phyloP scores from a whole-genome alignment of 2,888 invertebrate species.

The Bombyx huttoni region DNA sequence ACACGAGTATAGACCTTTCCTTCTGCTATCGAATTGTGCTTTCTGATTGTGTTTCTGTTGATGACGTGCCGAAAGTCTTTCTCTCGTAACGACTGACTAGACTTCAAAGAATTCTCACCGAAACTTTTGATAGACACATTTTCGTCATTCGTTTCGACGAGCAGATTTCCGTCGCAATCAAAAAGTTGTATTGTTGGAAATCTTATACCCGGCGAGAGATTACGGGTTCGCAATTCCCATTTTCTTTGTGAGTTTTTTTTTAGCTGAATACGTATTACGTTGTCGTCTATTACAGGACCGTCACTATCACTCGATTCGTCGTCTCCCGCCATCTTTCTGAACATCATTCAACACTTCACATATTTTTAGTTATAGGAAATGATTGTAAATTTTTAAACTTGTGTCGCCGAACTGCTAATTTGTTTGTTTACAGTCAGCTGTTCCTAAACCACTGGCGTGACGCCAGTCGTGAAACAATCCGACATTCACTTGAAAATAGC shows the following conservation, averaged over 20 bases:
- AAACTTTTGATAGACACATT: slow-evolving; percentile 62
- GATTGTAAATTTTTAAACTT: slow-evolving; percentile 24
- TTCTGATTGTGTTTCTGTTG: slow-evolving; percentile 38
- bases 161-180: slow-evolving; percentile 74
- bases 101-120: slow-evolving; percentile 30
- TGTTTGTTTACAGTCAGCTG: slow-evolving; percentile 70
- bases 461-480: slow-evolving; percentile 47
- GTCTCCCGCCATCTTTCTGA: slow-evolving; percentile 40
- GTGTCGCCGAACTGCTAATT: slow-evolving; percentile 36
- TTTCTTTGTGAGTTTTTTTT: slow-evolving; percentile 74
- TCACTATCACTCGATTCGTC: slow-evolving; percentile 52
- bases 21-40: slow-evolving; percentile 58
- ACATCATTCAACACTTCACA: slow-evolving; percentile 14
- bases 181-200: slow-evolving; percentile 76
- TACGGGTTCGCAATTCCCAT: slow-evolving; percentile 76
- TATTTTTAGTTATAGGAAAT: slow-evolving; percentile 17
- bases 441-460: slow-evolving; percentile 44
- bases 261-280: slow-evolving; percentile 74
- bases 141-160: slow-evolving; percentile 74
- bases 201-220: slow-evolving; percentile 72
- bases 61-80: slow-evolving; percentile 53
- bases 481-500: slow-evolving; percentile 59
- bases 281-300: slow-evolving; percentile 61
- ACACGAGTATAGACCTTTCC: slow-evolving; percentile 57
- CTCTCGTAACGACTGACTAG: slow-evolving; percentile 47